Conservation (phyloP, 2,888 invertebrate genomes). For the Acleris holmiana region DNA sequence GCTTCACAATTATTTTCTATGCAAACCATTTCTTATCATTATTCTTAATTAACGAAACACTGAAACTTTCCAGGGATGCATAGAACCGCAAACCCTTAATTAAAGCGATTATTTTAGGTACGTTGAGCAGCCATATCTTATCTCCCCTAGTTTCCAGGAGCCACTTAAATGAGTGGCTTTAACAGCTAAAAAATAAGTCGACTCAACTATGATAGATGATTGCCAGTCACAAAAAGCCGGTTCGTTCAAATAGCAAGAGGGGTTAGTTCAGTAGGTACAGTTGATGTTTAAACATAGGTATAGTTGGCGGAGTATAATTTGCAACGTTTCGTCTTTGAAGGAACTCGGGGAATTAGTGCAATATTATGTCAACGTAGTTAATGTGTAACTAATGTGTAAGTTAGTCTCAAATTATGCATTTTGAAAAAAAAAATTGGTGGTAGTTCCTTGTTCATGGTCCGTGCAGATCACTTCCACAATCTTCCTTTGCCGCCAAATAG, state of each 20-base stretch:
- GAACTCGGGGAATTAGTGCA: too few species aligned
- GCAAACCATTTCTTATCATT: conserved; percentile 10
- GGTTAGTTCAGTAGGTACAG: not conserved
- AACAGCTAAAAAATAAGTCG: conserved; percentile 43
- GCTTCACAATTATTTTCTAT: too few species aligned
- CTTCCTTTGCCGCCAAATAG: too few species aligned
- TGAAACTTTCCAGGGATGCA: conserved; percentile 20
- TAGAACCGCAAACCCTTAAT: conserved; percentile 43
- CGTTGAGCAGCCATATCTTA: conserved; percentile 57
- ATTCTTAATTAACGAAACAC: conserved; percentile 34
- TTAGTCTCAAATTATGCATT: too few species aligned
- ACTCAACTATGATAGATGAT: conserved; percentile 48
- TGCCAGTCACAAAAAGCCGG: conserved; percentile 37
- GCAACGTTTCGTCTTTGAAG: too few species aligned
- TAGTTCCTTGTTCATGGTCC: too few species aligned
- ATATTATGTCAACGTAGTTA: too few species aligned
- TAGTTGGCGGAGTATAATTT: too few species aligned
- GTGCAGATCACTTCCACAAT: too few species aligned
- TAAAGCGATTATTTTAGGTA: conserved; percentile 58
- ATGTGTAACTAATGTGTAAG: too few species aligned
- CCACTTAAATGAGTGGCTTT: conserved; percentile 54
- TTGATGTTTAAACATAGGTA: not conserved
- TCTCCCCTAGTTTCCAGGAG: conserved; percentile 61
- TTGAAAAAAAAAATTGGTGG: too few species aligned
- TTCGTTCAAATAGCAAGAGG: conserved; percentile 28